Base-by-base conservation (phyloP, 1,140 invertebrate genomes). In the Littorina saxatilis region DNA sequence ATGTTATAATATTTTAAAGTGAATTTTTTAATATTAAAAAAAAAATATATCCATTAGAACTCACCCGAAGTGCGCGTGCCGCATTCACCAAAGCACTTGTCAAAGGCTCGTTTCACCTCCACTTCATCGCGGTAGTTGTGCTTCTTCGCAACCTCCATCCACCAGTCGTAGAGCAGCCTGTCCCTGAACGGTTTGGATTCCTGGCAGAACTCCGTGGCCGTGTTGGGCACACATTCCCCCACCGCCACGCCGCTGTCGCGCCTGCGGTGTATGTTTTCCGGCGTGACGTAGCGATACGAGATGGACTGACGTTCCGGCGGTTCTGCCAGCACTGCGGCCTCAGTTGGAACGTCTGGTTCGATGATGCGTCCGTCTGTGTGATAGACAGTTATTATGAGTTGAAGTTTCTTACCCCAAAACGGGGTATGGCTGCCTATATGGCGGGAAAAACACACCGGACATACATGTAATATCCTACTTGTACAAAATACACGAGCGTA, bases 51-150 rank as follows among this genome's bases (percentile, higher is more conserved):
- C 20, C 29, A 50, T 2, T 7, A 20, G 0, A 17, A 50, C 37
- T 29, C 85, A 88, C 87, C 87, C 80, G 82, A 75, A 32, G 85
- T 23, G 70, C 87, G 87, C 23, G 86, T 88, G 43, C 87, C 87
- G 82, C 87, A 88, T 0, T 40, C 61, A 11, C 37, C 43, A 7
- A 88, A 84, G 43, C 87, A 88, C 13, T 77, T 79, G 27, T 86
- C 79, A 15, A 88, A 74, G 1, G 87, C 84, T 11, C 76, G 66
- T 11, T 79, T 72, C 0, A 84, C 73, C 37, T 88, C 86, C 17
- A 27, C 70, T 15, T 37, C 52, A 63, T 87, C 73, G 17, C 82
- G 83, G 72, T 88, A 88, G 29, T 85, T 63, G 43, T 84, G 73
- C 77, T 86, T 87, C 29, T 82, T 73, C 1, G 74, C 77, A 47